A percentile compares a stretch with the other conserved stretches of the same genome.
phyloP scores from a whole-genome alignment of 2,113 vertebrate species.

The Marmota flaviventris region DNA sequence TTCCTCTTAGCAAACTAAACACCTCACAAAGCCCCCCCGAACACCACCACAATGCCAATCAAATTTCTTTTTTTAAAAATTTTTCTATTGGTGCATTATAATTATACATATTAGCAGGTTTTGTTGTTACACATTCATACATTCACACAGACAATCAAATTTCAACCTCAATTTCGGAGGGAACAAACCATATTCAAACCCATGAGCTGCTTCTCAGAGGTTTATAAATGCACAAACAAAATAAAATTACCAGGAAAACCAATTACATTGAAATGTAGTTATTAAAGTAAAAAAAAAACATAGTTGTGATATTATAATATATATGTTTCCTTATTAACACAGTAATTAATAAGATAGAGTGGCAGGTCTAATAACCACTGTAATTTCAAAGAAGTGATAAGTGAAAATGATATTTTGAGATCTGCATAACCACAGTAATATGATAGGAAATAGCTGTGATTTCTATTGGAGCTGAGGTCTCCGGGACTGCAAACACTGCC shows the following conservation, averaged over 20 bases:
- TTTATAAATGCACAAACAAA: constrained; percentile 65
- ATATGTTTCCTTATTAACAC: constrained; percentile 72
- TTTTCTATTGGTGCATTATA: too few species aligned
- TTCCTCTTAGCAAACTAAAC: not conserved
- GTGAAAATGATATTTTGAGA: constrained; percentile 76
- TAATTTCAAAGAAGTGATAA: constrained; percentile 73
- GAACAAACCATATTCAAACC: not conserved
- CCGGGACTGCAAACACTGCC: not conserved
- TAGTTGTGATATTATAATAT: constrained; percentile 56
- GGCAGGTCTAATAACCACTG: constrained; percentile 77
- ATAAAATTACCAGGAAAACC: constrained; percentile 76
- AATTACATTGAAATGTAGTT: constrained; percentile 79
- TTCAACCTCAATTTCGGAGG: not conserved
- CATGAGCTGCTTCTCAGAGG: constrained; percentile 36
- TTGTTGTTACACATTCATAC: too few species aligned
- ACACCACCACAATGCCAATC: not conserved
- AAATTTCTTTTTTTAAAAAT: too few species aligned
- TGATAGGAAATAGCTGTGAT: constrained; percentile 70
- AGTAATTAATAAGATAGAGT: constrained; percentile 80
- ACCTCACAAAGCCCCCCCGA: not conserved
- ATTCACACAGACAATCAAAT: not conserved
- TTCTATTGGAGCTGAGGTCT: constrained; percentile 65
- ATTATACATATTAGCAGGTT: too few species aligned
- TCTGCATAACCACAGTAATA: constrained; percentile 54
- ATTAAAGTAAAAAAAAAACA: constrained; percentile 75